Percentiles rank a stretch among this genome's conserved stretches.
Evolutionary conservation across 92 coral and sea anemone species (phyloP).

Genomic region (Diadumene lineata): DNA sequence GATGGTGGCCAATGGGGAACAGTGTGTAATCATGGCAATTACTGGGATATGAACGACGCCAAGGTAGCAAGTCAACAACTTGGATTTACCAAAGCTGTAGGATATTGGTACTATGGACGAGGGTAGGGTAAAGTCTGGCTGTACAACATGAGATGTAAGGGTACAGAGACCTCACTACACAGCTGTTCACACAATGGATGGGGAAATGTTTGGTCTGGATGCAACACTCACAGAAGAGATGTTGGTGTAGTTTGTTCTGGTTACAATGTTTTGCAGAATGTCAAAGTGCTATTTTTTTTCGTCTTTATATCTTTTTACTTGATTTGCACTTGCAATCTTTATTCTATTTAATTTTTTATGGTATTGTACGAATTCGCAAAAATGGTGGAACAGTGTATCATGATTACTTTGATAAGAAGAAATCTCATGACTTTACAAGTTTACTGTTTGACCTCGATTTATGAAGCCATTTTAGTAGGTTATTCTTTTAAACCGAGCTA

Average conservation of each 20-base stretch:
- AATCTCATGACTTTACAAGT: too few relatives aligned
- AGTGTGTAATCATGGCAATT: constrained; percentile 3
- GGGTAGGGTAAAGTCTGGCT: neutral
- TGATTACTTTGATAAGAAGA: too few relatives aligned
- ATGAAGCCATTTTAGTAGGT: too few relatives aligned
- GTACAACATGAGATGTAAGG: neutral
- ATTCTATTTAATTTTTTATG: too few relatives aligned
- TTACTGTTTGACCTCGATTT: too few relatives aligned
- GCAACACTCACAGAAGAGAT: neutral
- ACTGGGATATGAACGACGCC: constrained; percentile 7
- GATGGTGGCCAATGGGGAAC: constrained; percentile 10
- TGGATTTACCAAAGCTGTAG: constrained; percentile 1
- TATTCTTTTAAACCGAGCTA: too few relatives aligned
- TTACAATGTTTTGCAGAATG: neutral
- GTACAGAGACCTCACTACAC: constrained; percentile 1
- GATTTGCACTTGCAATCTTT: too few relatives aligned
- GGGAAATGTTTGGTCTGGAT: neutral
- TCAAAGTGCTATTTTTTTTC: too few relatives aligned
- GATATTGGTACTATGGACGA: neutral
- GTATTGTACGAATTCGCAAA: too few relatives aligned
- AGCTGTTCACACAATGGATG: neutral
- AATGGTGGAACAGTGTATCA: too few relatives aligned
- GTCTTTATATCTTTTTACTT: too few relatives aligned
- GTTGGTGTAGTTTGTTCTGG: neutral
- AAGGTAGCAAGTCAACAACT: neutral